These are phyloP conservation scores for Caenorhabditis angaria DNA, from an alignment of 2,888 invertebrate species.

Conservation along the genomic window DNA sequence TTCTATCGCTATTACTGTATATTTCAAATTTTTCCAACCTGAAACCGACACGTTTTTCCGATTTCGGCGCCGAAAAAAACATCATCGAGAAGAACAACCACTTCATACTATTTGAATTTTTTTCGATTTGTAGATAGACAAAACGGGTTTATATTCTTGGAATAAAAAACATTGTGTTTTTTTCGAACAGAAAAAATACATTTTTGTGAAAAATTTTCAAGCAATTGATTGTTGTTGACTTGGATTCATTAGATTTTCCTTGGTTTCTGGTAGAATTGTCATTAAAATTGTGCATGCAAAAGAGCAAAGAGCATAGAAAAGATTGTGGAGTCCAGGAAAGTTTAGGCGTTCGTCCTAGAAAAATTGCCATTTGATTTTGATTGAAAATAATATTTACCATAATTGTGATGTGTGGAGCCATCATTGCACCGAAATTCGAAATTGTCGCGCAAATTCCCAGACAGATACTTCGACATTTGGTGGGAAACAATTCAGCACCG, in stretches of 20 bases:
- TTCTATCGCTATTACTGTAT: conserved; percentile 49
- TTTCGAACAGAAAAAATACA: conserved; percentile 9
- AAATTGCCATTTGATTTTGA: not conserved
- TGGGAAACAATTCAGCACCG: conserved; percentile 63
- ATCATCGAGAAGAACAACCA: conserved; percentile 21
- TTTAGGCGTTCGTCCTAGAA: conserved; percentile 27
- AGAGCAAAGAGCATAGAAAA: conserved; percentile 38
- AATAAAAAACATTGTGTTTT: too few relatives aligned
- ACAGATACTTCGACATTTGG: conserved; percentile 53
- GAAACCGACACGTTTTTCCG: conserved; percentile 28
- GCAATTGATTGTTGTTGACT: conserved; percentile 45
- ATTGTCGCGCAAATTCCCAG: conserved; percentile 56
- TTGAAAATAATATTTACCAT: conserved; percentile 30
- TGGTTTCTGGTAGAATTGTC: conserved; percentile 46
- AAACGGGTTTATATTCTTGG: not conserved
- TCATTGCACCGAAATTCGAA: conserved; percentile 52
- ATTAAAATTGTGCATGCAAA: conserved; percentile 41
- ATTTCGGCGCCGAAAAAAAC: conserved; percentile 32
- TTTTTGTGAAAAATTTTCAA: conserved; percentile 15
- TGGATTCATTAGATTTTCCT: conserved; percentile 19
- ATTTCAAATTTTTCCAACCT: conserved; percentile 37
- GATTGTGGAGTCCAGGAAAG: conserved; percentile 35
- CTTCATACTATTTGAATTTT: conserved; percentile 16
- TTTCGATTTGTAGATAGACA: not conserved
- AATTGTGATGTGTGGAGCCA: conserved; percentile 49